phyloP scores from a whole-genome alignment of 2,888 invertebrate species.

The Ectobius pallidus region DNA sequence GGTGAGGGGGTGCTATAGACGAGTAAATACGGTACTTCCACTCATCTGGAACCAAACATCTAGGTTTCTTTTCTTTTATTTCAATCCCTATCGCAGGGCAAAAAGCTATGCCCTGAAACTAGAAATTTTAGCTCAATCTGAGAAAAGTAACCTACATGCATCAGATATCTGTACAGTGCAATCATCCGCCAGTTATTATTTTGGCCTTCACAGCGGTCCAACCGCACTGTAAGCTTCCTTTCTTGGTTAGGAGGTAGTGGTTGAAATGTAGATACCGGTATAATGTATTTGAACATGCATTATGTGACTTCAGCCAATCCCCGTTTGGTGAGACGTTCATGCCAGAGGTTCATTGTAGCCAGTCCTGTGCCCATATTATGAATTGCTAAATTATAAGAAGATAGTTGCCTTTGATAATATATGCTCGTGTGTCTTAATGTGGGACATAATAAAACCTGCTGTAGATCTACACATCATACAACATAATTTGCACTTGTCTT shows the following conservation, averaged over 20 bases:
- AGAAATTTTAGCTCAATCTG: slow-evolving; percentile 4
- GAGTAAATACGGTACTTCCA: background rate
- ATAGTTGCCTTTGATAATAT: background rate
- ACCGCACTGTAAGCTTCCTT: background rate
- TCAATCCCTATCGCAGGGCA: background rate
- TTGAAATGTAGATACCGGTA: background rate
- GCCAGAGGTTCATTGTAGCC: background rate
- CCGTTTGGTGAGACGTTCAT: background rate
- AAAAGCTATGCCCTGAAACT: background rate
- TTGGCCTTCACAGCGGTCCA: background rate
- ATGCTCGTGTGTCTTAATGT: background rate
- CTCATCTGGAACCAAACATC: background rate
- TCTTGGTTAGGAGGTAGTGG: background rate
- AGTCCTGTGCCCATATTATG: slow-evolving; percentile 14
- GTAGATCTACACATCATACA: slow-evolving; percentile 11
- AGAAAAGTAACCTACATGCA: slow-evolving; percentile 1
- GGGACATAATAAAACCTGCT: slow-evolving; percentile 17
- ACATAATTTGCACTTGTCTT: background rate
- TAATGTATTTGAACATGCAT: slow-evolving; percentile 8
- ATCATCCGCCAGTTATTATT: slow-evolving; percentile 24
- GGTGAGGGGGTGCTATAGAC: no score
- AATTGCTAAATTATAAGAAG: slow-evolving; percentile 11
- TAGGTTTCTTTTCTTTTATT: background rate
- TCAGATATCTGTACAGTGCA: slow-evolving; percentile 1
- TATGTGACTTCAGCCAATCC: slow-evolving; percentile 1